Evolutionary conservation across 2,888 invertebrate genomes (phyloP), one percentile per base, ranked within the genome.

Genomic region (Pteria penguin): DNA sequence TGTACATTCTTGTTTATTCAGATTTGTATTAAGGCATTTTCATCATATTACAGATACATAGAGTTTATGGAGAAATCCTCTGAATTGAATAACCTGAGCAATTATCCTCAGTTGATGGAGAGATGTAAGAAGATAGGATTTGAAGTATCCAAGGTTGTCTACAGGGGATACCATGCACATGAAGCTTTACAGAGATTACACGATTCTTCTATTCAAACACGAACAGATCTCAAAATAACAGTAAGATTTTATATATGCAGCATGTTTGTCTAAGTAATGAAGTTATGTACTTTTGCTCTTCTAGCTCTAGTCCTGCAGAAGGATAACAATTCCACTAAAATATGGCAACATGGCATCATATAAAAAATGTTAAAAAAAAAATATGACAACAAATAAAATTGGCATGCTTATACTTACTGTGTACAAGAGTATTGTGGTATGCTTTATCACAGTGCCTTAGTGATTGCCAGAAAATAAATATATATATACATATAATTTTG

Each of bases 131-230:
- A 74, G 57, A 90, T 90, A 72, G 90, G 91, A 2, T 89, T 88
- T 68, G 78, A 80, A 22, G 85, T 91, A 1, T 85, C 88, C 57
- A 91, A 90, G 80, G 88, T 91, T 1, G 90, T 90, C 4, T 91
- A 89, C 76, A 76, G 90, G 33, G 91, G 91, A 2, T 91, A 91
- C 75, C 87, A 84, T 76, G 89, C 90, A 32, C 87, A 88, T 73
- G 85, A 87, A 4, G 86, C 84, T 33, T 84, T 91, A 29, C 90
- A 91, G 78, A 80, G 75, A 33, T 83, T 90, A 75, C 91, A 91
- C 78, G 89, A 91, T 72, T 79, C 82, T n/a, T 86, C 90, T 33
- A 88, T 90, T 18, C 85, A 86, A 65, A 81, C 85, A 29, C 79
- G 90, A 60, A 90, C 89, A 8, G 83, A 85, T 54, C 84, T 91